Base-by-base conservation (phyloP, 1,140 invertebrate genomes). In the Cylas formicarius region DNA sequence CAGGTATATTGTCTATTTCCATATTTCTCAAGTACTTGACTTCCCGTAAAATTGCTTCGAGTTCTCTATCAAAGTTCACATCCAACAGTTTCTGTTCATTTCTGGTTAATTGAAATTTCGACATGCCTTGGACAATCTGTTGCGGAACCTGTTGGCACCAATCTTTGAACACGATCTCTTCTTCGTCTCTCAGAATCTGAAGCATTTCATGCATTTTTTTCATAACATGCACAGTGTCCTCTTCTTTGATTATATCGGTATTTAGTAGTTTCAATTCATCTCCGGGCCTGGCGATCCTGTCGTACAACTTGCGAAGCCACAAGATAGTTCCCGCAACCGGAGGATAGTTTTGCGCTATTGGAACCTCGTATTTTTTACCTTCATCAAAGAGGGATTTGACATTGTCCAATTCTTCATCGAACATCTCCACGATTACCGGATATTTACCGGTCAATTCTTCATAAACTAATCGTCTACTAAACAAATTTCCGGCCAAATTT, bases 401-500 rank as follows among this genome's bases (percentile, higher is more conserved):
- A 2, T 61, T 64, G 47, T 77, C 79, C 10, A 89, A 65, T 64
- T 86, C 77, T 2, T 67, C 52, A 53, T 83, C 72, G 52, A 87
- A 74, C 46, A 77, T 67, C 10, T 63, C 44, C 1, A 82, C 57
- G 9, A 85, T 61, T 17, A 54, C 55, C 9, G 67, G 65, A 55
- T 76, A 82, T 54, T 80, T 76, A n/a, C 65, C 61, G 38, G 72
- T 72, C 20, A 85, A 67, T 52, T 81, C 80, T 9, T 72, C 66
- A 52, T 76, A 75, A 31, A 92, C 83, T 13, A 81, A 68, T 3
- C 83, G 78, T 21, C 87, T 69, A 18, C 82, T 76, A 20, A 83
- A 68, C 22, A 91, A 67, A 34, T 76, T 73, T 5, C 84, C 84
- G 45, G 83, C 72, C 7, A 87, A 77, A 67, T 82, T 78, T 27